Percentiles rank a stretch among this genome's conserved stretches.
These are phyloP conservation scores for Lysandra coridon DNA, from an alignment of 2,888 invertebrate species.

Conservation along the genomic window DNA sequence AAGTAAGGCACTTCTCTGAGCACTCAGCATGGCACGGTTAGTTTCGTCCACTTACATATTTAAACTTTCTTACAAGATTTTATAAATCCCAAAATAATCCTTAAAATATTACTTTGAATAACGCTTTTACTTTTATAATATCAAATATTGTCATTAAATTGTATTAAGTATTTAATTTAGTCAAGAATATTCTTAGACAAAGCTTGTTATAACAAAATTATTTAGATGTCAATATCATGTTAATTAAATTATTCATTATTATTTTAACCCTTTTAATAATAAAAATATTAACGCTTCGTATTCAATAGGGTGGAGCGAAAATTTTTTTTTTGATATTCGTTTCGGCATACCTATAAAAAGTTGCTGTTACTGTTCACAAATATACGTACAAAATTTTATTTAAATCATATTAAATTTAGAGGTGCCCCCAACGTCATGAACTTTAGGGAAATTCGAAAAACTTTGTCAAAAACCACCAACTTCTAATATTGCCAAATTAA, in stretches of 20 bases:
- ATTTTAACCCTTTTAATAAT: background rate
- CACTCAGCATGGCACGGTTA: constrained; percentile 64
- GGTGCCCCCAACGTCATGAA: no score
- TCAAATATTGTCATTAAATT: background rate
- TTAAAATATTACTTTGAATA: background rate
- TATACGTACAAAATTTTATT: no score
- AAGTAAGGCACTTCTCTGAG: constrained; percentile 46
- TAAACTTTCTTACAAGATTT: background rate
- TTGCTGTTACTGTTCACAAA: no score
- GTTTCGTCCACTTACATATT: constrained; percentile 29
- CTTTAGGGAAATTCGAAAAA: no score
- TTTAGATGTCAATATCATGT: background rate
- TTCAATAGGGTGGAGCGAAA: no score
- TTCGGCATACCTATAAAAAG: no score
- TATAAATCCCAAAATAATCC: constrained; percentile 9
- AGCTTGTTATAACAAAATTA: background rate
- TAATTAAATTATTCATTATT: background rate
- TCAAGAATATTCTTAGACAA: background rate
- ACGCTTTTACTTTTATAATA: background rate
- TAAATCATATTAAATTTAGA: no score
- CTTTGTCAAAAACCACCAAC: no score
- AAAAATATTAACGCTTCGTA: no score
- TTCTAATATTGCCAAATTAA: no score
- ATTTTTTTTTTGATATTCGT: no score
- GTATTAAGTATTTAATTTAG: background rate